Percentiles rank a stretch among this genome's conserved stretches.
phyloP scores from a whole-genome alignment of 1,140 invertebrate species.

The Druon quercuslanigerum region DNA sequence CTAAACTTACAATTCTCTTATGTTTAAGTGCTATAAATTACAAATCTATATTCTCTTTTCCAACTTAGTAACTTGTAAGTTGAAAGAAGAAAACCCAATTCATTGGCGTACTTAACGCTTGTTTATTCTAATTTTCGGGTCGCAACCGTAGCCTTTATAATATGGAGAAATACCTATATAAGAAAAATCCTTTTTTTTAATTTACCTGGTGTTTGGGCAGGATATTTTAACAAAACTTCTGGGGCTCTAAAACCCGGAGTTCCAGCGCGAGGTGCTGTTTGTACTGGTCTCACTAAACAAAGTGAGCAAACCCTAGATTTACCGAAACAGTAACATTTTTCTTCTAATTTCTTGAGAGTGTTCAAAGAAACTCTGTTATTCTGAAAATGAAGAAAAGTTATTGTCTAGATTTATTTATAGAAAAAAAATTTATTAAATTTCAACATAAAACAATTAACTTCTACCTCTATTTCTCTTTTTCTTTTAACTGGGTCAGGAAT shows the following conservation, averaged over 20 bases:
- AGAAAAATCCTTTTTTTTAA: constrained; percentile 13
- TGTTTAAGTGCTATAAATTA: no score
- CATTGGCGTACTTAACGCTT: no score
- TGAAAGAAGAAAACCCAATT: no score
- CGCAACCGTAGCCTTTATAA: no score
- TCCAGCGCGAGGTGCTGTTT: constrained; percentile 87
- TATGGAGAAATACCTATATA: background rate
- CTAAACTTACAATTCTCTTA: no score
- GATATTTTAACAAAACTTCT: constrained; percentile 88
- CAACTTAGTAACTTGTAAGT: no score
- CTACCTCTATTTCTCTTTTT: constrained; percentile 67
- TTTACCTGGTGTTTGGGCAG: constrained; percentile 84
- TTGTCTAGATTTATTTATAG: constrained; percentile 22
- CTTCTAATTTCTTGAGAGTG: constrained; percentile 37
- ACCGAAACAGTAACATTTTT: constrained; percentile 80
- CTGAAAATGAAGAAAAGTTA: constrained; percentile 29
- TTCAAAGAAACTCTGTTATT: constrained; percentile 36
- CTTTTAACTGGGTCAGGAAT: constrained; percentile 50
- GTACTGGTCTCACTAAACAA: constrained; percentile 78
- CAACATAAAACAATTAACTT: constrained; percentile 35
- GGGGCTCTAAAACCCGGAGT: constrained; percentile 94
- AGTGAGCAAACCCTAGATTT: constrained; percentile 79
- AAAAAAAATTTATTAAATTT: constrained; percentile 3
- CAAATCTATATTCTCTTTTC: no score
- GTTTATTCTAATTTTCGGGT: no score